Percentiles rank a stretch among this genome's conserved stretches.
Evolutionary conservation across 1,140 invertebrate species (phyloP).

Genomic region (Anastrepha obliqua): DNA sequence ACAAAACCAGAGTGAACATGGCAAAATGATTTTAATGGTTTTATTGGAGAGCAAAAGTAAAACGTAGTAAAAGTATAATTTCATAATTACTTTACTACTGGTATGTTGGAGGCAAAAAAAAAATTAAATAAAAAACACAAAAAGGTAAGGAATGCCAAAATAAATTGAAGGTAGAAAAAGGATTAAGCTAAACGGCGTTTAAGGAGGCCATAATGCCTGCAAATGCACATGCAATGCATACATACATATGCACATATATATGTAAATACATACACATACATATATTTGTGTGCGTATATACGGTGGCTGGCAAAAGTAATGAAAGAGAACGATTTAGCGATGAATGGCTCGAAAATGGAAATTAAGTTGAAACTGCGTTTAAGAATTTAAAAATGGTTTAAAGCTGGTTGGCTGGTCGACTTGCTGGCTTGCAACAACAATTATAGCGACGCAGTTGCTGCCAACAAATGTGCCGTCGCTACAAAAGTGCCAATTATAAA

Average conservation of each 20-base stretch:
- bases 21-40: not conserved
- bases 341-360: conserved; percentile 49
- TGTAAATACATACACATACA: not conserved
- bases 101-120: not conserved
- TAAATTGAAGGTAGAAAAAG: not conserved
- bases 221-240: not conserved
- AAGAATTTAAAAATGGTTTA: conserved; percentile 46
- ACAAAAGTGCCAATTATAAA: conserved; percentile 50
- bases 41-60: not conserved
- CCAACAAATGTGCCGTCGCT: conserved; percentile 20
- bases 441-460: conserved; percentile 12
- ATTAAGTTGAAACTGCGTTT: conserved; percentile 53
- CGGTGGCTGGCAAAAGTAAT: not conserved
- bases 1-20: not conserved
- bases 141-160: not conserved
- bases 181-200: conserved; percentile 13
- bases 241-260: not conserved
- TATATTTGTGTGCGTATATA: not conserved
- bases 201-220: not conserved
- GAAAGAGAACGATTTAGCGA: conserved; percentile 10
- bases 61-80: not conserved
- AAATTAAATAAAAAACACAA: not conserved
- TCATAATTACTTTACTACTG: conserved; percentile 26
- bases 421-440: not conserved
- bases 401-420: not conserved